These are phyloP conservation scores for Lasioglossum zephyrum DNA, from an alignment of 2,888 invertebrate species.

Conservation along the genomic window DNA sequence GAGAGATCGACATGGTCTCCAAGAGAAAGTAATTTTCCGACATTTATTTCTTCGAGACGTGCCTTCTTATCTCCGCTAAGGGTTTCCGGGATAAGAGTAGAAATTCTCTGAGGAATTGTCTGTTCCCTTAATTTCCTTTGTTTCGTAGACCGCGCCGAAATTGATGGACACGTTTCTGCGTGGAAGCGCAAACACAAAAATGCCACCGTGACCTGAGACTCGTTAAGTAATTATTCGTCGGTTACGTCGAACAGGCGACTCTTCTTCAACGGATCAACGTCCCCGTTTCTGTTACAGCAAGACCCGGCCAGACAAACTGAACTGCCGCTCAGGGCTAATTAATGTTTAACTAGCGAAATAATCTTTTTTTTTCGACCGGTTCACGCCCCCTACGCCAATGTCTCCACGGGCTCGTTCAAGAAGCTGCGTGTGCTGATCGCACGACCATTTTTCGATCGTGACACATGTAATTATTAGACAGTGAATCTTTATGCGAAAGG, in stretches of 20 bases:
- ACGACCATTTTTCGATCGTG: constrained; percentile 7
- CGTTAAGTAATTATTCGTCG: constrained; percentile 37
- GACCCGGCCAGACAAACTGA: constrained; percentile 51
- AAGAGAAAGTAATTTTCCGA: neutral
- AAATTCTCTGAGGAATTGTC: neutral
- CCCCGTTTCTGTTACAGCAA: constrained; percentile 51
- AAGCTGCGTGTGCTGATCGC: constrained; percentile 17
- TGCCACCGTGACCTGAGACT: constrained; percentile 13
- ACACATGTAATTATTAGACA: neutral
- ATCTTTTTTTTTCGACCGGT: constrained; percentile 59
- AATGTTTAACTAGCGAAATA: constrained; percentile 71
- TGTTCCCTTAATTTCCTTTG: constrained; percentile 2
- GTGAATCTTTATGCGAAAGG: too few relatives aligned
- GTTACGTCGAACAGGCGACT: constrained; percentile 16
- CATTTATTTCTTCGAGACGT: neutral
- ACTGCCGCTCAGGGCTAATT: constrained; percentile 67
- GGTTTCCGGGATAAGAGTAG: neutral
- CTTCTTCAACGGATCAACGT: constrained; percentile 59
- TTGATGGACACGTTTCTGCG: neutral
- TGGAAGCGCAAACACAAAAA: constrained; percentile 16
- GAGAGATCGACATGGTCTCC: too few relatives aligned
- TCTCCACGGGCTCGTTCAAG: constrained; percentile 48
- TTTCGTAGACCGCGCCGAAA: neutral
- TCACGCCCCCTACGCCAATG: constrained; percentile 64
- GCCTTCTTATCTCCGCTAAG: neutral